phyloP scores from a whole-genome alignment of 2,797 vertebrate species.

The Notoglanidium macrostoma region DNA sequence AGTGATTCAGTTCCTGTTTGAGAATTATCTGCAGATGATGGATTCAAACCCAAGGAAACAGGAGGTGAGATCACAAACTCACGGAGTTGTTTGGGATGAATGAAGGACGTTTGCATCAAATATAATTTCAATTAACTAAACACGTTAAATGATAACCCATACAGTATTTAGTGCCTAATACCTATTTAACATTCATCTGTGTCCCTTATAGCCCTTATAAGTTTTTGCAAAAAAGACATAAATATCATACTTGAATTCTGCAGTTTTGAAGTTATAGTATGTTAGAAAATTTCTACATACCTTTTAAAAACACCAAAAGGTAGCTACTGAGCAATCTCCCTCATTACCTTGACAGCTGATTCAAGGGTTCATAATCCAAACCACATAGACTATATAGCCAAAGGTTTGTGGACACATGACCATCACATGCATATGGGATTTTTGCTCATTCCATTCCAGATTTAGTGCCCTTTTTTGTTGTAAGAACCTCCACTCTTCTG shows the following conservation, averaged over 20 bases:
- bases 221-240: not conserved
- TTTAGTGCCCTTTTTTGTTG: not conserved
- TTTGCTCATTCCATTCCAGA: not conserved
- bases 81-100: not conserved
- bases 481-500: not conserved
- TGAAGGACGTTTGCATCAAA: not conserved
- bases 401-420: not conserved
- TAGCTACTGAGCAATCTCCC: not conserved
- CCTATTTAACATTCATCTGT: not conserved
- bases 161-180: not conserved
- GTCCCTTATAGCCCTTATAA: not conserved
- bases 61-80: conserved; percentile 62
- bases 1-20: conserved; percentile 83
- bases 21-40: conserved; percentile 77
- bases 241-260: not conserved
- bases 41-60: conserved; percentile 56
- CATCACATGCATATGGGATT: not conserved
- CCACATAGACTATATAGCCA: not conserved
- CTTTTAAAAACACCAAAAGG: not conserved
- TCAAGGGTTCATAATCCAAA: not conserved
- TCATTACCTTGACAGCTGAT: not conserved
- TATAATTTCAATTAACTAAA: not conserved
- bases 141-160: not conserved
- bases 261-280: not conserved
- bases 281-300: not conserved